A percentile compares a stretch with the other conserved stretches of the same genome.
Conservation (phyloP, 2,113 vertebrate species). For the Trichechus manatus region DNA sequence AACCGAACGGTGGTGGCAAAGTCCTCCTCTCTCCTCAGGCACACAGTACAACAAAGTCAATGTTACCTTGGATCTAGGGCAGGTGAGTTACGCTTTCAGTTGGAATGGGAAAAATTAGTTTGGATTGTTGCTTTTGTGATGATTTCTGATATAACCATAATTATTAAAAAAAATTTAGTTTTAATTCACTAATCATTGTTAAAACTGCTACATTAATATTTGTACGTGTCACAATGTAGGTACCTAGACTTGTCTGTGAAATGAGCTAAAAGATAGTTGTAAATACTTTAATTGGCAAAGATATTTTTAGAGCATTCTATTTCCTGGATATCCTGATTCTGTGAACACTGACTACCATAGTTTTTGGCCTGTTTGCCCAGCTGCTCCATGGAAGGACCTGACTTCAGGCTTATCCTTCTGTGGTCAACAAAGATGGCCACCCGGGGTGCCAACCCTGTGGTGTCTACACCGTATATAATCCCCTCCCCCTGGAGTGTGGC, state of each 20-base stretch:
- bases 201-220: not conserved
- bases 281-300: not conserved
- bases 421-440: not conserved
- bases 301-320: constrained; percentile 18
- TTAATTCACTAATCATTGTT: constrained; percentile 29
- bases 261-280: not conserved
- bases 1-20: constrained; percentile 98
- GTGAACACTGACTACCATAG: not conserved
- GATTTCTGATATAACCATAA: constrained; percentile 32
- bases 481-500: too few relatives aligned
- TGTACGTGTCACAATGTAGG: not conserved
- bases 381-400: not conserved
- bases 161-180: constrained; percentile 18
- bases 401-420: not conserved
- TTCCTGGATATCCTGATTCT: constrained; percentile 20
- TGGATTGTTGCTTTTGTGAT: not conserved
- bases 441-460: not conserved
- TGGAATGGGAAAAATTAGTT: not conserved
- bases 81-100: constrained; percentile 88
- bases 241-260: not conserved
- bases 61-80: constrained; percentile 95
- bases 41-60: constrained; percentile 93
- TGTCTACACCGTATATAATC: too few relatives aligned
- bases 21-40: constrained; percentile 95
- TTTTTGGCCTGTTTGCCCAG: constrained; percentile 15